A percentile compares a stretch with the other conserved stretches of the same genome.
Evolutionary conservation across 2,113 vertebrate species (phyloP).

Genomic region (Rallus limicola): DNA sequence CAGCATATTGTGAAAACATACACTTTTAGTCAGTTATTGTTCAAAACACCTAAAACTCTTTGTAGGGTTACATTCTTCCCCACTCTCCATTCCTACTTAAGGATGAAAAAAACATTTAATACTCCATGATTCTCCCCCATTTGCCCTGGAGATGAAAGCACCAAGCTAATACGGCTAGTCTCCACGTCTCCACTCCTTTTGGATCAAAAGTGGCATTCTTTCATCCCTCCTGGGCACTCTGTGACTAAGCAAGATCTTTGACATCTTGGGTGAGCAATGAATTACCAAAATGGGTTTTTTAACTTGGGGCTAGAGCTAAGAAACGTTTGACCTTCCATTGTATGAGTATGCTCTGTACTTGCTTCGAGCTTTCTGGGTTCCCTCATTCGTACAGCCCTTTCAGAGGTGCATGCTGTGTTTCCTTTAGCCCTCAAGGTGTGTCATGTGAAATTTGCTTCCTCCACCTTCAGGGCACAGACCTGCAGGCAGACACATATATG

Average conservation of each 20-base stretch:
- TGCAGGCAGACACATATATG: neutral
- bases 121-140: neutral
- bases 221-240: neutral
- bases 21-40: neutral
- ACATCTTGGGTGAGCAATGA: neutral
- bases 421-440: neutral
- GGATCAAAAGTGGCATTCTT: neutral
- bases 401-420: constrained; percentile 22
- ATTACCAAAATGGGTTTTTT: neutral
- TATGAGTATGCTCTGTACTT: neutral
- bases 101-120: neutral
- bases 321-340: constrained; percentile 5
- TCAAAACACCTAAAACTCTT: neutral
- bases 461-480: accelerated
- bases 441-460: neutral
- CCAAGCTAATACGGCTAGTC: neutral
- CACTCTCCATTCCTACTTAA: neutral
- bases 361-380: neutral
- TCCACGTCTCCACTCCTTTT: neutral
- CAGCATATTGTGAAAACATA: neutral
- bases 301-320: neutral
- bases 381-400: neutral
- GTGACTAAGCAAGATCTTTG: neutral
- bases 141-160: neutral
- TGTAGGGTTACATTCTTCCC: neutral